Conservation (phyloP, 1,140 invertebrate genomes). For the Adelges cooleyi region DNA sequence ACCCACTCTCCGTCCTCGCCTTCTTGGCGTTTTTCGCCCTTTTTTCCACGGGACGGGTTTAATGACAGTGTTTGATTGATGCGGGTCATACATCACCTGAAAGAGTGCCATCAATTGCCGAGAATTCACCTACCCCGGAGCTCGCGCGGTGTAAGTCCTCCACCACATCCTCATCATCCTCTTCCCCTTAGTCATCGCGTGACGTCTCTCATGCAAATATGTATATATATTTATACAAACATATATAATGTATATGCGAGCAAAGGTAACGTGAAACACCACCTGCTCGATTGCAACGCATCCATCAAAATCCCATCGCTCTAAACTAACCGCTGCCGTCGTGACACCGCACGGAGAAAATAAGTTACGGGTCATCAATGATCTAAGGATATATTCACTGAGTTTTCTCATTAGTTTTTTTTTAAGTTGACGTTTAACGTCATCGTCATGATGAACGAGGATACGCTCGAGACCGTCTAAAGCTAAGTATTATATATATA, state of each 20-base stretch:
- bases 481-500: no score
- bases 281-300: neutral
- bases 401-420: no score
- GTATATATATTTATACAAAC: neutral
- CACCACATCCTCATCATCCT: neutral
- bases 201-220: slow-evolving; percentile 4
- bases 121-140: neutral
- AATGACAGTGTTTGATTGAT: slow-evolving; percentile 21
- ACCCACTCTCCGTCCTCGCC: neutral
- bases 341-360: neutral
- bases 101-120: slow-evolving; percentile 28
- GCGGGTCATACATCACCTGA: slow-evolving; percentile 27
- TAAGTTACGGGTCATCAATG: slow-evolving; percentile 25
- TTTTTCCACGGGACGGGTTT: slow-evolving; percentile 7
- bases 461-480: no score
- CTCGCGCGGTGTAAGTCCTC: neutral
- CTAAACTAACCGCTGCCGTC: neutral
- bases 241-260: neutral
- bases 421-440: no score
- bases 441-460: no score
- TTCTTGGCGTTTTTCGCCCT: neutral
- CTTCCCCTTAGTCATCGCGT: no score
- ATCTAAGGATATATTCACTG: neutral
- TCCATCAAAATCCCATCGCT: slow-evolving; percentile 5
- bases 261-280: neutral